Conservation (phyloP, 2,888 invertebrate species). For the Eulithis testata region DNA sequence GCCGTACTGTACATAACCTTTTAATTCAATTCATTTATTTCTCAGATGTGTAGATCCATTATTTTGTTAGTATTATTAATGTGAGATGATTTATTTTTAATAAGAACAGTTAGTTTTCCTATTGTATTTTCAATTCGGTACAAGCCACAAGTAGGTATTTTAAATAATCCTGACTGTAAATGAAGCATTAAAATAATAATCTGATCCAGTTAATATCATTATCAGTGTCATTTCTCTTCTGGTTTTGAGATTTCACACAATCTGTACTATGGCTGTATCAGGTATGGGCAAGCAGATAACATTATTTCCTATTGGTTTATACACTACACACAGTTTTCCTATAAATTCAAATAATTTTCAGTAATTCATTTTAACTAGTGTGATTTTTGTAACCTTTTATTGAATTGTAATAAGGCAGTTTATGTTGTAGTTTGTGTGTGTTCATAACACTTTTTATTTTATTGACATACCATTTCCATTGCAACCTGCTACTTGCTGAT, state of each 20-base stretch:
- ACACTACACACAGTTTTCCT: not conserved
- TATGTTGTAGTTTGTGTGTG: constrained; percentile 8
- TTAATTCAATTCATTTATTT: too few species aligned
- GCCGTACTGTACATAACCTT: too few species aligned
- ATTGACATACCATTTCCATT: constrained; percentile 11
- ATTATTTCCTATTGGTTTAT: not conserved
- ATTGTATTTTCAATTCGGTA: too few species aligned
- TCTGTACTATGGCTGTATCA: constrained; percentile 12
- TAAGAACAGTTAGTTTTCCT: too few species aligned
- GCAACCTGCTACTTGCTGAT: constrained; percentile 15
- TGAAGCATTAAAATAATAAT: not conserved
- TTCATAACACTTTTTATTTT: constrained; percentile 21
- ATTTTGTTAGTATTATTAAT: too few species aligned
- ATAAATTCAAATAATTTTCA: not conserved
- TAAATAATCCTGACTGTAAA: too few species aligned
- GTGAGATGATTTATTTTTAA: too few species aligned
- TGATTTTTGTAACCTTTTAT: not conserved
- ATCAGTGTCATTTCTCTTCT: constrained; percentile 1
- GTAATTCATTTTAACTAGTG: constrained; percentile 10
- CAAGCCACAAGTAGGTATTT: too few species aligned
- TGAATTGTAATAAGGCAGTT: not conserved
- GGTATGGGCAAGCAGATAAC: constrained; percentile 16
- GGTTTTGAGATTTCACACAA: not conserved
- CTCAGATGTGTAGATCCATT: too few species aligned
- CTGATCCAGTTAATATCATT: constrained; percentile 1